Percentiles rank a stretch among this genome's conserved stretches.
phyloP scores from a whole-genome alignment of 1,140 invertebrate genomes.

The Proctacanthus coquilletti region DNA sequence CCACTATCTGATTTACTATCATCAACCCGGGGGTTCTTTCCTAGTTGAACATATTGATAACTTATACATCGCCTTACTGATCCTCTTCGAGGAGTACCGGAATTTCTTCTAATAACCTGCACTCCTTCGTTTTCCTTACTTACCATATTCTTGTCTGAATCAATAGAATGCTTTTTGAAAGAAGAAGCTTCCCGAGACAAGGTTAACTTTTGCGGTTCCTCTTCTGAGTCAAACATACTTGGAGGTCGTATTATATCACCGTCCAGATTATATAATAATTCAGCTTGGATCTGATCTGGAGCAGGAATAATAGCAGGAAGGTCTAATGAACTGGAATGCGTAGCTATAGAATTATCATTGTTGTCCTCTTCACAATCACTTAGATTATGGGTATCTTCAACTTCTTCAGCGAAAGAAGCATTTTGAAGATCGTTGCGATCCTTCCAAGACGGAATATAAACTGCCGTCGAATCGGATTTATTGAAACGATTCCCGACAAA shows the following conservation, averaged over 20 bases:
- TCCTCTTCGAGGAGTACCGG: background rate
- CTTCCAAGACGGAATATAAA: constrained; percentile 35
- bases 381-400: constrained; percentile 19
- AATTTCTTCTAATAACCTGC: background rate
- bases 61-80: constrained; percentile 33
- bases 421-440: constrained; percentile 15
- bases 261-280: constrained; percentile 33
- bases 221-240: constrained; percentile 3
- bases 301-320: constrained; percentile 31
- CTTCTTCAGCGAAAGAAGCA: too few relatives aligned
- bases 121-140: background rate
- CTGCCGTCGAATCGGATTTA: constrained; percentile 33
- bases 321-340: constrained; percentile 38
- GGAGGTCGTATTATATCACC: constrained; percentile 6
- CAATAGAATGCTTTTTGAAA: constrained; percentile 30
- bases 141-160: constrained; percentile 32
- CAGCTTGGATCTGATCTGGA: constrained; percentile 33
- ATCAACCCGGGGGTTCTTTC: constrained; percentile 3
- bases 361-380: constrained; percentile 8
- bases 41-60: constrained; percentile 31
- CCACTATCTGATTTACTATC: background rate
- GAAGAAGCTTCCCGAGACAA: constrained; percentile 5
- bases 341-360: constrained; percentile 13
- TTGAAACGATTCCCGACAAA: constrained; percentile 41
- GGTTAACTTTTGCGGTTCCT: background rate